phyloP scores from a whole-genome alignment of 1,140 invertebrate species.

The Bactericera cockerelli region DNA sequence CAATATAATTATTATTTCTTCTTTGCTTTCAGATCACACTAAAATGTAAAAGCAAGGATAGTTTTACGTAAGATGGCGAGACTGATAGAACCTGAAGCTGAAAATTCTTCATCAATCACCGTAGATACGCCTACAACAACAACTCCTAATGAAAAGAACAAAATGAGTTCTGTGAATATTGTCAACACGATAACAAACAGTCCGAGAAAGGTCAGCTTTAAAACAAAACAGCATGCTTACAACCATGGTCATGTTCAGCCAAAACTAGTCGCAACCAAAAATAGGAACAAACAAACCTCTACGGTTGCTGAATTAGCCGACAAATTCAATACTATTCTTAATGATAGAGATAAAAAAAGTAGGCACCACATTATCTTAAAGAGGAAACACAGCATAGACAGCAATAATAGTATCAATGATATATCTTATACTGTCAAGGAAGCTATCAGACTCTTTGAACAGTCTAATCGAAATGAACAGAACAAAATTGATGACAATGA shows the following conservation, averaged over 20 bases:
- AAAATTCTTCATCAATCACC: not conserved
- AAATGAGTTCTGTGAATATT: too few relatives aligned
- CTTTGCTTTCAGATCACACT: not conserved
- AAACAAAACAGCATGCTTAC: not conserved
- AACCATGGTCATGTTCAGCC: not conserved
- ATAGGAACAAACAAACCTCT: not conserved
- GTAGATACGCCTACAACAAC: too few relatives aligned
- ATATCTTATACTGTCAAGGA: not conserved
- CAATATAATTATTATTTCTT: not conserved
- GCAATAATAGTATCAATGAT: not conserved
- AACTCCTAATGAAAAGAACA: too few relatives aligned
- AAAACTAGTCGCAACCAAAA: not conserved
- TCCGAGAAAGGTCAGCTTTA: not conserved
- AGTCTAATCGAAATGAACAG: not conserved
- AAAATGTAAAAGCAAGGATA: not conserved
- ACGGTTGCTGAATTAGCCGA: conserved; percentile 3
- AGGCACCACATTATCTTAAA: not conserved
- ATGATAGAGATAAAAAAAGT: not conserved
- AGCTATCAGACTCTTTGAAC: not conserved
- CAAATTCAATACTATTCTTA: not conserved
- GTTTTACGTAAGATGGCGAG: not conserved
- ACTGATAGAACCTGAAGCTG: not conserved
- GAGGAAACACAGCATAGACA: not conserved
- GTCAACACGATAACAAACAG: not conserved
- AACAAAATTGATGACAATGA: too few relatives aligned